Conservation (phyloP, 2,797 vertebrate genomes). For the Artibeus lituratus region DNA sequence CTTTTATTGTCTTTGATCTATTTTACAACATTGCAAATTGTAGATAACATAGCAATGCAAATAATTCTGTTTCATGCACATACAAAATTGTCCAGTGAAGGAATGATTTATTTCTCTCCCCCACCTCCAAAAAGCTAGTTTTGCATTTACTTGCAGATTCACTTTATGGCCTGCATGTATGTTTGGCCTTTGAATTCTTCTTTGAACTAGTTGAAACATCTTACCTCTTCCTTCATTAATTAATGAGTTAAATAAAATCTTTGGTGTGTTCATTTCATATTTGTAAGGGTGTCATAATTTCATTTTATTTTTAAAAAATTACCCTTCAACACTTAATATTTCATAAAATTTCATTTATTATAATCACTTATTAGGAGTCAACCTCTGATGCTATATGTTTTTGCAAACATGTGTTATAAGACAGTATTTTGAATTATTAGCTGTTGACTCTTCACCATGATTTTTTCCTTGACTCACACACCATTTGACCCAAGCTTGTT, state of each 20-base stretch:
- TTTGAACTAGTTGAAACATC: not conserved
- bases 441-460: not conserved
- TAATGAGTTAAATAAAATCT: constrained; percentile 27
- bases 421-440: not conserved
- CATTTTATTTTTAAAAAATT: not conserved
- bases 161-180: not conserved
- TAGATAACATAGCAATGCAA: not conserved
- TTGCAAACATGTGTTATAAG: not conserved
- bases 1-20: not conserved
- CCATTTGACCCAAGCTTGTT: not conserved
- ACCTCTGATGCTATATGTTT: not conserved
- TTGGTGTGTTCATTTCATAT: not conserved
- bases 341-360: not conserved
- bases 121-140: not conserved
- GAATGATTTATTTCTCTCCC: not conserved
- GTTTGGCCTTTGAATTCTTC: not conserved
- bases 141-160: not conserved
- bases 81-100: not conserved
- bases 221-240: not conserved
- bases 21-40: not conserved
- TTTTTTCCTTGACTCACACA: not conserved
- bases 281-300: not conserved
- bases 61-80: not conserved
- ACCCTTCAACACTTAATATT: not conserved
- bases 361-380: not conserved